These are phyloP conservation scores for Trachops cirrhosus DNA, from an alignment of 2,797 vertebrate species.

Conservation along the genomic window DNA sequence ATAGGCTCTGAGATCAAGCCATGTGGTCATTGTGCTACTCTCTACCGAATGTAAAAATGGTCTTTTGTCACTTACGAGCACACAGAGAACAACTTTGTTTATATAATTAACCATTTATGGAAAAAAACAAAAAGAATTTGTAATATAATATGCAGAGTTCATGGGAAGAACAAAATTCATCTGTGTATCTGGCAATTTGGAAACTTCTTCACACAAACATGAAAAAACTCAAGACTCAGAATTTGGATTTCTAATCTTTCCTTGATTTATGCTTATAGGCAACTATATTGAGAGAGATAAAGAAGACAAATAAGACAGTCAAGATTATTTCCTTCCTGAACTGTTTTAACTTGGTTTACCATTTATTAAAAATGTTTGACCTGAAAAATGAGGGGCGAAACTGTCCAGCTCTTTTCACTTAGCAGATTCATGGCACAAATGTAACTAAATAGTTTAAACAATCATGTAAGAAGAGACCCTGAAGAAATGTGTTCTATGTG, in stretches of 20 bases:
- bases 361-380: background rate
- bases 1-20: background rate
- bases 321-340: constrained; percentile 16
- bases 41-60: background rate
- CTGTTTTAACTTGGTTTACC: background rate
- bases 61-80: background rate
- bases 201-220: constrained; percentile 29
- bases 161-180: background rate
- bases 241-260: background rate
- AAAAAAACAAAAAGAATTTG: background rate
- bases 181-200: background rate
- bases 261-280: background rate
- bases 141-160: background rate
- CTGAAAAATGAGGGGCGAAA: background rate
- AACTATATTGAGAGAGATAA: background rate
- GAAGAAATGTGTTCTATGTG: constrained; percentile 18
- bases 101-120: background rate
- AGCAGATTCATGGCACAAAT: background rate
- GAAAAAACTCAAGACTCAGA: background rate
- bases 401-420: background rate
- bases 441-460: background rate
- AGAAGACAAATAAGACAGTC: background rate
- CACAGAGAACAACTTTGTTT: background rate
- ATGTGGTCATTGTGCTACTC: background rate
- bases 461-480: constrained; percentile 5